These are phyloP conservation scores for Sebastes iracundus DNA, from an alignment of 2,797 vertebrate genomes.

Conservation along the genomic window DNA sequence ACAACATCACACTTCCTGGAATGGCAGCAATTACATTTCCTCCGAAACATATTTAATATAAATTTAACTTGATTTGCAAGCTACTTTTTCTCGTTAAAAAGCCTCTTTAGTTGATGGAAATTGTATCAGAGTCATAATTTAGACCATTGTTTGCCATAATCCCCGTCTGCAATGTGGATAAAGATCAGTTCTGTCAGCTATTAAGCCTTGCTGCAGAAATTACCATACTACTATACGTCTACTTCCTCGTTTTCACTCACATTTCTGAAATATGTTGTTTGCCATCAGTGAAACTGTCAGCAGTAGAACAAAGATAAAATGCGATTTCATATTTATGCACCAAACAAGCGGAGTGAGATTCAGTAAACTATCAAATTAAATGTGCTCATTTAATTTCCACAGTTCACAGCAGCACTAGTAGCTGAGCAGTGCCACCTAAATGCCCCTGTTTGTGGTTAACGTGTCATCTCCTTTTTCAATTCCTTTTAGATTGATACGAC, in stretches of 20 bases:
- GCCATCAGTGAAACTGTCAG: constrained; percentile 9
- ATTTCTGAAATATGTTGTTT: constrained; percentile 12
- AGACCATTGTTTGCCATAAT: background rate
- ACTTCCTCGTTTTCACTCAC: background rate
- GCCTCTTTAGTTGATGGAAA: background rate
- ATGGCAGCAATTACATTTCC: no score
- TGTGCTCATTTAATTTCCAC: constrained; percentile 31
- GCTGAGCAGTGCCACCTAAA: constrained; percentile 13
- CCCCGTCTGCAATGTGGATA: background rate
- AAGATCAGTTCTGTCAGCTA: constrained; percentile 2
- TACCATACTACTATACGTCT: background rate
- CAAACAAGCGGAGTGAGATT: constrained; percentile 6
- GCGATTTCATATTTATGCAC: constrained; percentile 12
- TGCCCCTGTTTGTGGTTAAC: constrained; percentile 29
- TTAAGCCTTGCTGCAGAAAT: constrained; percentile 1
- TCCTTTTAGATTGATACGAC: constrained; percentile 18
- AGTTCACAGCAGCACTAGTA: constrained; percentile 5
- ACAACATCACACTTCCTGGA: background rate
- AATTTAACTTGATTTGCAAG: background rate
- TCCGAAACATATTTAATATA: background rate
- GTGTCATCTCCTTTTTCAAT: background rate
- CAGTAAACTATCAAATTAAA: constrained; percentile 36
- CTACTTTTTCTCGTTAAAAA: background rate
- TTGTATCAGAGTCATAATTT: background rate
- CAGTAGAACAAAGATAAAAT: constrained; percentile 10